A percentile compares a stretch with the other conserved stretches of the same genome.
Evolutionary conservation across 2,797 vertebrate genomes (phyloP).

Genomic region (Cercopithecus diana): DNA sequence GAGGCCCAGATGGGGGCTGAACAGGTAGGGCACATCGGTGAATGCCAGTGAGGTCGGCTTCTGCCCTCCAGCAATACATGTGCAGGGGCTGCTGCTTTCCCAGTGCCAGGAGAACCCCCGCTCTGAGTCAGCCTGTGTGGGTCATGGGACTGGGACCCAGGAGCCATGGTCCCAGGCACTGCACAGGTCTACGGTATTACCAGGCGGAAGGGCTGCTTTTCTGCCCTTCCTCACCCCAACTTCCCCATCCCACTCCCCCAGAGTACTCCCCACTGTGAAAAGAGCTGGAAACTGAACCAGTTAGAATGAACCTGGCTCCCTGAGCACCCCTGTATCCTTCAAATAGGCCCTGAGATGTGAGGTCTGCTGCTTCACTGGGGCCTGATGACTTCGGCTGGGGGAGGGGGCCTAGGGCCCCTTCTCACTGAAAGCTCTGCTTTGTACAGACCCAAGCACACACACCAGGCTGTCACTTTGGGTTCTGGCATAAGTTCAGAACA

Average conservation of each 20-base stretch:
- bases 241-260: background rate
- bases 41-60: background rate
- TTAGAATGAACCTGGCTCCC: background rate
- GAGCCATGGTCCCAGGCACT: background rate
- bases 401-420: background rate
- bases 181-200: background rate
- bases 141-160: background rate
- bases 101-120: background rate
- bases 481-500: constrained; percentile 45
- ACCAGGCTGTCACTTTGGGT: constrained; percentile 8
- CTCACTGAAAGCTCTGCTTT: constrained; percentile 1
- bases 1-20: background rate
- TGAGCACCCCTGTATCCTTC: background rate
- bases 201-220: background rate
- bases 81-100: background rate
- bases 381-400: background rate
- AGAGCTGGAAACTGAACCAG: background rate
- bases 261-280: background rate
- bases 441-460: constrained; percentile 72
- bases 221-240: background rate
- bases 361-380: background rate
- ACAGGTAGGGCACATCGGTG: background rate
- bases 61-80: constrained; percentile 53
- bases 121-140: background rate
- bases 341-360: background rate